Base-by-base conservation (phyloP, 2,113 vertebrate genomes). In the Hemibagrus wyckioides region DNA sequence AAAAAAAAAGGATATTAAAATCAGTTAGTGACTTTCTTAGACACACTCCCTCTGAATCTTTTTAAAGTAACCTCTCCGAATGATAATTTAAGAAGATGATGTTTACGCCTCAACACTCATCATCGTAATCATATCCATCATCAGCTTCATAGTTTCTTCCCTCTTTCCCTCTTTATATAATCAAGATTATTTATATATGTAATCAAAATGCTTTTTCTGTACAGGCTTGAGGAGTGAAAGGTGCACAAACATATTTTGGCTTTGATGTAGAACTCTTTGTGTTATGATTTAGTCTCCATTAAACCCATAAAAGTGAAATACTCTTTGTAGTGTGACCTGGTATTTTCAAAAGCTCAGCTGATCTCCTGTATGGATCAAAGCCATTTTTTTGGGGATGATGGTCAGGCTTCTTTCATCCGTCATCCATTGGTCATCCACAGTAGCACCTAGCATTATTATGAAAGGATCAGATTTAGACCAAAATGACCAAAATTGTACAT, bases 341-440 rank as follows among this genome's bases (percentile, higher is more conserved):
- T 52, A 79, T 65, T 19, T 65, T 79, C 59, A 86, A 86, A 80
- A 28, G 76, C 44, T n/a, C 44, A 50, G 69, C 69, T 75, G 83
- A 85, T 41, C 50, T 75, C 28, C 59, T 39, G 48, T 80, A 54
- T 39, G 75, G 57, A 80, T 86, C 59, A 80, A 86, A 86, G 75
- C n/a, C 25, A n/a, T 48, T 65, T 80, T 67, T 65, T 48, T n/a
- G n/a, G 19, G 73, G 75, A 77, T 77, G 41, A 80, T 52, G n/a
- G 84, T 77, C 71, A 77, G 56, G 17, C 56, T 48, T 77, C n/a
- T 63, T 79, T 44, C 73, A 77, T 67, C 67, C 57, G 28, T 41
- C 39, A 73, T 85, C 41, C 56, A 9, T 17, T 79, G 14, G 10
- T 59, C 54, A 79, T n/a, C 59, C 39, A 41, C 9, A 73, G 69